These are phyloP conservation scores for Theretra japonica DNA, from an alignment of 2,888 invertebrate species.

Conservation along the genomic window DNA sequence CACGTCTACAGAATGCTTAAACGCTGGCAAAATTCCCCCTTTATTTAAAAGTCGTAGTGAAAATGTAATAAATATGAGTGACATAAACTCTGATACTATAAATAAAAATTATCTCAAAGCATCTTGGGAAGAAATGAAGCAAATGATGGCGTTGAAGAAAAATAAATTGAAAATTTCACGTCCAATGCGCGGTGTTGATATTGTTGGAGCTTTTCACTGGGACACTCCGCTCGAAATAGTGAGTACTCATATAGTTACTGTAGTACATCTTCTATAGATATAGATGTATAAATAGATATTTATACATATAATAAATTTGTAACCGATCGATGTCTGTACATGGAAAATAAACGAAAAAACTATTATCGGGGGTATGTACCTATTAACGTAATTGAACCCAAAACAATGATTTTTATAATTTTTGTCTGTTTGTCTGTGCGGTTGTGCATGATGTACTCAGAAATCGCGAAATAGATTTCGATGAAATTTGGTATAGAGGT, in stretches of 20 bases:
- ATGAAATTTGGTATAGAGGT: no score
- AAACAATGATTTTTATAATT: no score
- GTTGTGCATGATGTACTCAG: no score
- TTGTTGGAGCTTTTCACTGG: slow-evolving; percentile 62
- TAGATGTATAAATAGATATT: no score
- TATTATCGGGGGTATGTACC: no score
- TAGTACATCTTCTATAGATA: no score
- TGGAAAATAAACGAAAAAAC: no score
- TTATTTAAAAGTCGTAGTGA: slow-evolving; percentile 32
- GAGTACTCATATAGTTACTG: slow-evolving; percentile 43
- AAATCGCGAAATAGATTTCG: no score
- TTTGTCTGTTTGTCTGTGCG: no score
- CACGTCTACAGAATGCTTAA: slow-evolving; percentile 56
- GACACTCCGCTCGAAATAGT: slow-evolving; percentile 68
- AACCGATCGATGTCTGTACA: no score
- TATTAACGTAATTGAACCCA: no score
- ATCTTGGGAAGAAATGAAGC: slow-evolving; percentile 63
- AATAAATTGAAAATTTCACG: slow-evolving; percentile 62
- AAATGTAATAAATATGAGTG: slow-evolving; percentile 49
- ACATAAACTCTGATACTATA: slow-evolving; percentile 52
- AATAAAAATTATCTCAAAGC: slow-evolving; percentile 47
- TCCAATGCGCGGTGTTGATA: slow-evolving; percentile 55
- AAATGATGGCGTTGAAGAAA: slow-evolving; percentile 54
- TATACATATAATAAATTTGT: no score
- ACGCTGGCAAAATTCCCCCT: slow-evolving; percentile 34